These are phyloP conservation scores for Meleagris gallopavo DNA, from an alignment of 2,113 vertebrate genomes.

Conservation along the genomic window DNA sequence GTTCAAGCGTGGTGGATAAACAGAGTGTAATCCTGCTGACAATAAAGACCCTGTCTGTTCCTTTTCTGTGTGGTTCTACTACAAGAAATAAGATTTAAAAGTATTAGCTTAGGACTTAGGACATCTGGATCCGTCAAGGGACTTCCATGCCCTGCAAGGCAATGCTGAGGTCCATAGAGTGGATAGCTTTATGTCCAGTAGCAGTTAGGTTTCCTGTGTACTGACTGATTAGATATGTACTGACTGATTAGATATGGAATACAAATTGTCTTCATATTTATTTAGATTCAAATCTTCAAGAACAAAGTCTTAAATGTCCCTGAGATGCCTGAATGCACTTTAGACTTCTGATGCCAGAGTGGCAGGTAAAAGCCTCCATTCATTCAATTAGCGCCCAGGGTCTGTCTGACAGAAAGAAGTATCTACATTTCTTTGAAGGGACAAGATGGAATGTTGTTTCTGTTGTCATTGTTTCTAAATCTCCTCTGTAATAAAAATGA, in stretches of 20 bases:
- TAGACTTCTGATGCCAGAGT: not conserved
- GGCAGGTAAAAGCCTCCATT: not conserved
- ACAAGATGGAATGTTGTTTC: not conserved
- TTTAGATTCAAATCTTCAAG: not conserved
- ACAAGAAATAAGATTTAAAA: not conserved
- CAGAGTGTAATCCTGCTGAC: not conserved
- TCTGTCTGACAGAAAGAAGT: not conserved
- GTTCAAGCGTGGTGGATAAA: not conserved
- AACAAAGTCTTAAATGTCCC: not conserved
- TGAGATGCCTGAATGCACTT: not conserved
- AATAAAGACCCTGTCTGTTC: not conserved
- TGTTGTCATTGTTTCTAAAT: not conserved
- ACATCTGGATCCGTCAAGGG: not conserved
- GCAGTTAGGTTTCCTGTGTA: not conserved
- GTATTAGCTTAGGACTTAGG: not conserved
- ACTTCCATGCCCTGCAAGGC: not conserved
- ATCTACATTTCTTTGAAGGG: not conserved
- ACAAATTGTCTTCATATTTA: not conserved
- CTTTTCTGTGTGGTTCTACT: not conserved
- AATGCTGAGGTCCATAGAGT: accelerated
- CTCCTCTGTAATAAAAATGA: not conserved
- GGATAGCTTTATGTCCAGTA: not conserved
- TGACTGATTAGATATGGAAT: not conserved
- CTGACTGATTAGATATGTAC: not conserved
- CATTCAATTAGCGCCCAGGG: not conserved